Percentiles rank a stretch among this genome's conserved stretches.
Evolutionary conservation across 2,113 vertebrate species (phyloP).

Genomic region (Echinops telfairi): DNA sequence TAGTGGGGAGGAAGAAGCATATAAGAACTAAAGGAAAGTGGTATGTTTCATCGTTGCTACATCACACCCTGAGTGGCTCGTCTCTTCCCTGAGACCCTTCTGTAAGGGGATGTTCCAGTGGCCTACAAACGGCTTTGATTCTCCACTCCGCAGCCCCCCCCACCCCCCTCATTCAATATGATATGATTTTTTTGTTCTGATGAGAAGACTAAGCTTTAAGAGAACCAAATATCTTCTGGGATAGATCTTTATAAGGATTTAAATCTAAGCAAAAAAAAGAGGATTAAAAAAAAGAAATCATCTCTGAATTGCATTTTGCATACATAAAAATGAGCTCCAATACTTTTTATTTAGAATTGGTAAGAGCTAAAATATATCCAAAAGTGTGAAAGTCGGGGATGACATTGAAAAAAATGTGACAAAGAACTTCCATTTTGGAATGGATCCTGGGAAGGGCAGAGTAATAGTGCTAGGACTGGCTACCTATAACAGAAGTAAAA

Average conservation of each 20-base stretch:
- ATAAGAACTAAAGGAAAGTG: too few relatives aligned
- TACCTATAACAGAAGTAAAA: too few relatives aligned
- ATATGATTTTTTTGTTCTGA: too few relatives aligned
- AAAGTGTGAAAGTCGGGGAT: not conserved
- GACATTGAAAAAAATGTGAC: not conserved
- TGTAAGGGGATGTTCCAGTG: too few relatives aligned
- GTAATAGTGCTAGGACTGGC: not conserved
- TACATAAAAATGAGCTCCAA: constrained; percentile 14
- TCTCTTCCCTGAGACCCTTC: too few relatives aligned
- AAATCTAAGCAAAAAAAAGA: not conserved
- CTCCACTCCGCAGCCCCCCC: too few relatives aligned
- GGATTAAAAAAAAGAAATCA: not conserved
- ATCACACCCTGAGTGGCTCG: too few relatives aligned
- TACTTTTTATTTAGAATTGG: not conserved
- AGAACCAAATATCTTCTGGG: not conserved
- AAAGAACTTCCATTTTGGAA: not conserved
- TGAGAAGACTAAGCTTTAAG: not conserved
- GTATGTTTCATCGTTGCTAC: too few relatives aligned
- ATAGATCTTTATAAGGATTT: not conserved
- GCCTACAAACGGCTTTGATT: too few relatives aligned
- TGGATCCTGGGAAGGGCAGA: not conserved
- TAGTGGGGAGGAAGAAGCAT: too few relatives aligned
- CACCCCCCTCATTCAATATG: too few relatives aligned
- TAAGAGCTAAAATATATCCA: not conserved
- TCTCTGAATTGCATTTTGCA: not conserved